Percentiles rank a stretch among this genome's conserved stretches.
These are phyloP conservation scores for Calliopsis andreniformis DNA, from an alignment of 1,140 invertebrate species.

Conservation along the genomic window DNA sequence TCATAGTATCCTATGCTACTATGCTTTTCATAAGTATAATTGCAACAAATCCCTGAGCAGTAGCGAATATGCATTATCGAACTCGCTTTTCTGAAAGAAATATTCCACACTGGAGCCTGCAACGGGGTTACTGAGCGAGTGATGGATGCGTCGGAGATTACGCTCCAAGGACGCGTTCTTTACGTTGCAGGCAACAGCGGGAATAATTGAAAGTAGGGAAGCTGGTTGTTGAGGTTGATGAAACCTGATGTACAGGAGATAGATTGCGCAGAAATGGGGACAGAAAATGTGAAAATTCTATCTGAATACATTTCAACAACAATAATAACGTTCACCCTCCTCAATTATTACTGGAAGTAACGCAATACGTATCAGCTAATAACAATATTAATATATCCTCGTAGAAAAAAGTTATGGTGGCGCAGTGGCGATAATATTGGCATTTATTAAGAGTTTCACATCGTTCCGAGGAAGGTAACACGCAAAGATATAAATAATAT, in stretches of 20 bases:
- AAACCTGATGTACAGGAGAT: slow-evolving; percentile 17
- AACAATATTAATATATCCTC: too few relatives aligned
- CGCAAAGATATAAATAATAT: slow-evolving; percentile 9
- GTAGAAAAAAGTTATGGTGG: too few relatives aligned
- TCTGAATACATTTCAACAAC: background rate
- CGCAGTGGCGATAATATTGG: too few relatives aligned
- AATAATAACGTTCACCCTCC: background rate
- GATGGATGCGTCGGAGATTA: slow-evolving; percentile 46
- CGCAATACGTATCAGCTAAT: too few relatives aligned
- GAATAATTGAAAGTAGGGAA: slow-evolving; percentile 40
- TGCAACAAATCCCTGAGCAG: too few relatives aligned
- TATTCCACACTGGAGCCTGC: slow-evolving; percentile 9
- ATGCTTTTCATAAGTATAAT: too few relatives aligned
- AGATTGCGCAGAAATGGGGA: too few relatives aligned
- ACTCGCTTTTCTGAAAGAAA: slow-evolving; percentile 11
- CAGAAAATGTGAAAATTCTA: background rate
- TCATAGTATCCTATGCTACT: too few relatives aligned
- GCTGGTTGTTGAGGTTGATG: slow-evolving; percentile 27
- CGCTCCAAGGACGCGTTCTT: slow-evolving; percentile 32
- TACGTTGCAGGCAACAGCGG: slow-evolving; percentile 21
- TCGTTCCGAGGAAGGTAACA: background rate
- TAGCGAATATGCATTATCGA: background rate
- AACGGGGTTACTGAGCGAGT: slow-evolving; percentile 20
- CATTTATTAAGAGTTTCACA: background rate
- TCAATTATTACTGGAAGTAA: too few relatives aligned